These are phyloP conservation scores for Pteria penguin DNA, from an alignment of 2,888 invertebrate species.

Conservation along the genomic window DNA sequence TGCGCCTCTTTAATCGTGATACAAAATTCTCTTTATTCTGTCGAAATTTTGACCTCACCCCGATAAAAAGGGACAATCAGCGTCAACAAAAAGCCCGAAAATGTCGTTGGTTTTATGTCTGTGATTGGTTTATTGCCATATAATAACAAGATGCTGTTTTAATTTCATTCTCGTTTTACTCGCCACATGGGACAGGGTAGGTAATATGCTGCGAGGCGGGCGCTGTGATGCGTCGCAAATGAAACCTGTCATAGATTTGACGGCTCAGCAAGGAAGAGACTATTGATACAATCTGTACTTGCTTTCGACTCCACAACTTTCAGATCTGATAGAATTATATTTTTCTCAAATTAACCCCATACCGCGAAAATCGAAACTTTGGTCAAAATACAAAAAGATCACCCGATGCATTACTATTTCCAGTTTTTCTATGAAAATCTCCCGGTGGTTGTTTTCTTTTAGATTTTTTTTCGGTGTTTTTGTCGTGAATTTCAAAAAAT, in stretches of 20 bases:
- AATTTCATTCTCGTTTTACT: neutral
- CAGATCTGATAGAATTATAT: neutral
- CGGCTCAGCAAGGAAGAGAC: neutral
- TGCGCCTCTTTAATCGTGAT: neutral
- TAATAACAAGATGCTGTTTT: neutral
- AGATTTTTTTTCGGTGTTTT: too few relatives aligned
- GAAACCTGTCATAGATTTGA: neutral
- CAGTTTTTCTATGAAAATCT: too few relatives aligned
- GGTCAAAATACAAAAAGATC: too few relatives aligned
- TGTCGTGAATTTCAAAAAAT: too few relatives aligned
- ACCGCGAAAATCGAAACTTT: too few relatives aligned
- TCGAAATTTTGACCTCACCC: neutral
- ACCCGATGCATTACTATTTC: too few relatives aligned
- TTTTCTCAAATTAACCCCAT: neutral
- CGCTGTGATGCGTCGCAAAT: neutral
- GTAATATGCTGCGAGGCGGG: neutral
- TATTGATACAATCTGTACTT: too few relatives aligned
- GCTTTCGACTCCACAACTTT: neutral
- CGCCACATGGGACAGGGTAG: neutral
- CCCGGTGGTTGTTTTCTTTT: too few relatives aligned
- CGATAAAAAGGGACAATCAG: neutral
- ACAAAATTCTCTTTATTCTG: neutral
- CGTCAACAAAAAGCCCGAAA: neutral
- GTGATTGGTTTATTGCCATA: neutral
- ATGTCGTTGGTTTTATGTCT: neutral